phyloP scores from a whole-genome alignment of 2,113 vertebrate genomes.

The Toxotes jaculatrix region DNA sequence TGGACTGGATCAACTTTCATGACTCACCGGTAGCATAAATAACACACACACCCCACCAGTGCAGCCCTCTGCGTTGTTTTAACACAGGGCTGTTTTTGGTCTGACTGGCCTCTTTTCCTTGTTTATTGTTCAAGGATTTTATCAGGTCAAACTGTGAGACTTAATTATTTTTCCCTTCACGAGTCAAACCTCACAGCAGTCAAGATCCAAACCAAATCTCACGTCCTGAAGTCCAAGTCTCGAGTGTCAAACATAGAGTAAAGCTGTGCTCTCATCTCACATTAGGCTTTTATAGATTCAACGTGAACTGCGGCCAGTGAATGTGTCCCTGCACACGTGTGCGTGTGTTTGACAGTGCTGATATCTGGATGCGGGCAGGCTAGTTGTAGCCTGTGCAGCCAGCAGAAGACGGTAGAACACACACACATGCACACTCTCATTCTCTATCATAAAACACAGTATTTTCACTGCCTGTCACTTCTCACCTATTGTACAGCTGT shows the following conservation, averaged over 20 bases:
- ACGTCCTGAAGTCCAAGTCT: not conserved
- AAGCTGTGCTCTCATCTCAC: not conserved
- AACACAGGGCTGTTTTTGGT: not conserved
- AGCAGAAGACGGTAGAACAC: not conserved
- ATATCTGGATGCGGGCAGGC: not conserved
- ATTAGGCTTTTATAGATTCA: not conserved
- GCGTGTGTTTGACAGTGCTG: not conserved
- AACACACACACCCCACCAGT: not conserved
- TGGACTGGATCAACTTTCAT: not conserved
- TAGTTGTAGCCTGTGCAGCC: not conserved
- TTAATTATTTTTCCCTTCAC: not conserved
- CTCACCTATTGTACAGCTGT: slow-evolving; percentile 43
- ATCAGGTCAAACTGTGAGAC: not conserved
- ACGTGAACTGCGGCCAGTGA: too few species aligned
- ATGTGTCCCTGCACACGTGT: not conserved
- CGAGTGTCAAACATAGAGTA: not conserved
- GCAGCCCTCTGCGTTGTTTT: not conserved
- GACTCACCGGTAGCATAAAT: not conserved
- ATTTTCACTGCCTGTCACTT: slow-evolving; percentile 40
- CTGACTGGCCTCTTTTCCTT: not conserved
- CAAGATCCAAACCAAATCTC: not conserved
- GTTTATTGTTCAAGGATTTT: not conserved
- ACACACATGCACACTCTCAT: not conserved
- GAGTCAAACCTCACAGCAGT: not conserved
- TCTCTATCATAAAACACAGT: slow-evolving; percentile 13